Evolutionary conservation across 2,888 invertebrate genomes (phyloP).

Genomic region (Nemurella pictetii): DNA sequence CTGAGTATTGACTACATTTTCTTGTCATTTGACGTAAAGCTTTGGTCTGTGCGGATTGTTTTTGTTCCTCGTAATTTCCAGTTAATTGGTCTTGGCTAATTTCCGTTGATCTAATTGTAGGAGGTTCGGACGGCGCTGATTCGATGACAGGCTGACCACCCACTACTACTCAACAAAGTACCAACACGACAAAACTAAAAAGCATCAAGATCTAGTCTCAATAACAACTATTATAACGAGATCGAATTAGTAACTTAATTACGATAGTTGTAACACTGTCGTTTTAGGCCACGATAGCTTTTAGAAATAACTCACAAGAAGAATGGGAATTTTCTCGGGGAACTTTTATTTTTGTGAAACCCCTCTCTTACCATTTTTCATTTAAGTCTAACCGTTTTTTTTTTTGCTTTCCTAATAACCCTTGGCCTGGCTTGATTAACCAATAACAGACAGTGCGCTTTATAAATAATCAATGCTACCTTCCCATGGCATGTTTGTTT

Average conservation of each 20-base stretch:
- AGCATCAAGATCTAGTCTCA: neutral
- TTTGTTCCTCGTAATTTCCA: too few relatives aligned
- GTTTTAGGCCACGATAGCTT: too few relatives aligned
- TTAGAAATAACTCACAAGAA: too few relatives aligned
- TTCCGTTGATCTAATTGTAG: constrained; percentile 31
- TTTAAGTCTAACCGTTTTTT: neutral
- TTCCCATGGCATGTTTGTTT: neutral
- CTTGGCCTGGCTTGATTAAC: neutral
- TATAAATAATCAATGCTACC: neutral
- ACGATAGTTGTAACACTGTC: too few relatives aligned
- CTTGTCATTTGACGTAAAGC: too few relatives aligned
- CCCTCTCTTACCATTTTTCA: neutral
- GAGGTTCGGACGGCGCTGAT: constrained; percentile 35
- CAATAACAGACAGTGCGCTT: neutral
- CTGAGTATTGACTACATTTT: too few relatives aligned
- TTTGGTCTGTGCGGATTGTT: too few relatives aligned
- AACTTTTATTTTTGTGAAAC: neutral
- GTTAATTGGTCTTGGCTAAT: neutral
- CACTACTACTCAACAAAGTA: constrained; percentile 25
- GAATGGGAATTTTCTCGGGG: neutral
- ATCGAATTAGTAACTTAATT: too few relatives aligned
- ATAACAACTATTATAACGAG: too few relatives aligned
- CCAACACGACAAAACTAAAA: constrained; percentile 12
- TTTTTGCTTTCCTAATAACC: neutral
- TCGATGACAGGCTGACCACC: constrained; percentile 40